Evolutionary conservation across 1,140 invertebrate species (phyloP), one percentile per base, ranked within the genome.

Genomic region (Psilanteris sp.): DNA sequence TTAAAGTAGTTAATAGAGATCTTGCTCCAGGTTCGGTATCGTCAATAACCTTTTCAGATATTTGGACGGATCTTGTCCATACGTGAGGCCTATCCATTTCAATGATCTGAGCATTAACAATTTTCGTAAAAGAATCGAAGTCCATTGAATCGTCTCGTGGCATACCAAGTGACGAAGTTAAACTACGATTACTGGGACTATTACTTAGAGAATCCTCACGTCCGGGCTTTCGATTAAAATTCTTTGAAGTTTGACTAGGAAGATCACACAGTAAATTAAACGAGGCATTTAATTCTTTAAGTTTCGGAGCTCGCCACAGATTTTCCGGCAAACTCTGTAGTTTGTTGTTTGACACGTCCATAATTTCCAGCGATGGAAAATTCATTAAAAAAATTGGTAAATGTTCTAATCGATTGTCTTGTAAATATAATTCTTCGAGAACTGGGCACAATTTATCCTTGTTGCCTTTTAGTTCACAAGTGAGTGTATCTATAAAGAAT

Each of bases 291-390:
- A 99, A 84, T 85, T 98, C 97, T 55, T 95, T 92, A 14, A 99
- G 87, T 66, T 94, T 94, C 0, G 96, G 95, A 0, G 96, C 92
- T n/a, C 91, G 88, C 98, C 98, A 99, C 85, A 99, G 90, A 57
- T 93, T 93, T 36, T 93, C 91, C 0, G 97, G 97, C 22, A 99
- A 83, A 43, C 90, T 89, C 31, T 94, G 93, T n/a, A 99, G 87
- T 83, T 96, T 96, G 85, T 99, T 99, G 81, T 98, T 96, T 0
- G 96, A 96, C 0, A 97, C 91, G 85, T 99, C 97, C 70, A 99
- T 89, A 2, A 94, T 93, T 11, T 92, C 90, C 1, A 99, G 87
- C 0, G 91, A 87, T 0, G 96, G 95, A 27, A 99, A 89, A 13
- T 91, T 90, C 86, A 98, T 96, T 1, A 97, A 85, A 59, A 93